Base-by-base conservation (phyloP, 2,797 vertebrate species). In the Distichodus sexfasciatus region DNA sequence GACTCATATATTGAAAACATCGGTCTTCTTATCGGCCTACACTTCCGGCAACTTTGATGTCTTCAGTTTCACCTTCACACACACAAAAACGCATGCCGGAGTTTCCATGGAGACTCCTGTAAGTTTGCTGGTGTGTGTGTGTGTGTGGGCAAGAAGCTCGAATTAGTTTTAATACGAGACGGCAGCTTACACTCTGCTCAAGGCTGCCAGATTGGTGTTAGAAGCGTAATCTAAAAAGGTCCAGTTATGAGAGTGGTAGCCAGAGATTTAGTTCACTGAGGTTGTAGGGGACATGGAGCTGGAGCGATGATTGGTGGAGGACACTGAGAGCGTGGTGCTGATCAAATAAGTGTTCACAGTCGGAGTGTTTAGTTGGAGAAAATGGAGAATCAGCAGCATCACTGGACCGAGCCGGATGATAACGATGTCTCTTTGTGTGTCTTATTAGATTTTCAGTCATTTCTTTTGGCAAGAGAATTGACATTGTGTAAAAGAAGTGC, bases 101-200 rank as follows among this genome's bases (percentile, higher is more conserved):
- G 63, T 77, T 74, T 67, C 68, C 63, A 77, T 74, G 51, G 71
- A 62, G 65, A 71, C 40, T 53, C 62, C 46, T 50, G 53, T 54
- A 66, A 69, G 24, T 15, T 55, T 53, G 9, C 3, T 41, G 48
- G 61, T 24, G 59, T 70, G 71, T 31, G 48, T 15, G 38, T 40
- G 24, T 17, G 53, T 44, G 24, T 38, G 31, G 57, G 24, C 29
- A 28, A 35, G 59, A 50, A 15, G 23, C 19, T 26, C 58, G 28
- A n/a, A n/a, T n/a, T n/a, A n/a, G n/a, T n/a, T n/a, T 35, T 11
- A 48, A 41, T 14, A 15, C 40, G 36, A 60, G 24, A 28, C 46
- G 21, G 21, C 36, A 41, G 36, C 36, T 23, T 19, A 38, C 36
- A 59, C 55, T 23, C 36, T 14, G 1, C 21, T 24, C 26, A 28